Evolutionary conservation across 2,113 vertebrate species (phyloP).

Genomic region (Trogon melanurus): DNA sequence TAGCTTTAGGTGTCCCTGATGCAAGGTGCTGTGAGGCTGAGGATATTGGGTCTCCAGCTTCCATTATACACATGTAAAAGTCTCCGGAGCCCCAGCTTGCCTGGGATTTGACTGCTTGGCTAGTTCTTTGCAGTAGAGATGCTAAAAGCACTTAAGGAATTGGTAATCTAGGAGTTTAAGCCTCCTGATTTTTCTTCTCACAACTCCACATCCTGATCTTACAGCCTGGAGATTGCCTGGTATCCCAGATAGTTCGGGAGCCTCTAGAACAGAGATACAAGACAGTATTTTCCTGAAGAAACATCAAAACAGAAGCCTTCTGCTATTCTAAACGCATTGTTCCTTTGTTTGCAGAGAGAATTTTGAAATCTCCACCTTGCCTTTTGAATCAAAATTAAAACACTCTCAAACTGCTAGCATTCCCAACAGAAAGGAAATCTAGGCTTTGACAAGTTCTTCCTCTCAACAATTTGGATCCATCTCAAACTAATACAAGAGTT

Average conservation of each 20-base stretch:
- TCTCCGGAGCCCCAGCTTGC: not conserved
- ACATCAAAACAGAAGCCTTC: not conserved
- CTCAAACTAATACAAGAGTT: not conserved
- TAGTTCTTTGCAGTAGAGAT: not conserved
- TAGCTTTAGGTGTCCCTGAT: not conserved
- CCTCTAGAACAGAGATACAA: not conserved
- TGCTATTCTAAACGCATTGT: not conserved
- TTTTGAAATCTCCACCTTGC: not conserved
- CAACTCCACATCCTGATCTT: not conserved
- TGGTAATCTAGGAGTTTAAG: not conserved
- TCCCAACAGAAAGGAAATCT: not conserved
- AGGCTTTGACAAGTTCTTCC: not conserved
- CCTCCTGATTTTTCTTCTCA: not conserved
- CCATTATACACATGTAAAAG: not conserved
- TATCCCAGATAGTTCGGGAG: rapidly evolving
- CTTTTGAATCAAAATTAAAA: not conserved
- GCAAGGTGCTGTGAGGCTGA: not conserved
- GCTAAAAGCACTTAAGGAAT: not conserved
- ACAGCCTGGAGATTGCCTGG: not conserved
- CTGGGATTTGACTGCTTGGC: not conserved
- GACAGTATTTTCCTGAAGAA: not conserved
- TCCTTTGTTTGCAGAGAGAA: not conserved
- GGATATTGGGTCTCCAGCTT: not conserved
- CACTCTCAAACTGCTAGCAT: not conserved
- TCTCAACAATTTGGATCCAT: not conserved